phyloP scores from a whole-genome alignment of 2,113 vertebrate species.

The Lamprologus ornatipinnis region DNA sequence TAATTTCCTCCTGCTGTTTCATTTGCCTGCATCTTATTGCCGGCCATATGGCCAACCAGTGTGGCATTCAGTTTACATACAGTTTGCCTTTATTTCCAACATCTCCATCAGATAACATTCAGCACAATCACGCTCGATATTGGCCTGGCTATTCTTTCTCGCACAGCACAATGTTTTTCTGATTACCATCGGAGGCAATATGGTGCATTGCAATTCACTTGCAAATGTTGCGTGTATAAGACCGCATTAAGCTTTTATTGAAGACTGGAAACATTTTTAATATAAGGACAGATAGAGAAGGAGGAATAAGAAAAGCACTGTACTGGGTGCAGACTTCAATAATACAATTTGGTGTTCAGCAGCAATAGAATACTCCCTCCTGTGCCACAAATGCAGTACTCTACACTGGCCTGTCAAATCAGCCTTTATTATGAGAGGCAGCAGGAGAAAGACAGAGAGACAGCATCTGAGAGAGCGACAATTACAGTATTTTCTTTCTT shows the following conservation, averaged over 20 bases:
- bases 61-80: constrained; percentile 53
- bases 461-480: constrained; percentile 31
- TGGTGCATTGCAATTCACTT: constrained; percentile 63
- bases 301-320: constrained; percentile 26
- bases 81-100: constrained; percentile 42
- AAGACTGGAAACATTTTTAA: constrained; percentile 62
- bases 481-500: constrained; percentile 25
- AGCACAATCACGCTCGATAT: constrained; percentile 61
- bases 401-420: constrained; percentile 40
- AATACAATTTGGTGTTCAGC: constrained; percentile 53
- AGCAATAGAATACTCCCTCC: constrained; percentile 44
- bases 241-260: constrained; percentile 63
- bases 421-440: constrained; percentile 52
- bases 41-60: constrained; percentile 52
- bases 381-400: constrained; percentile 27
- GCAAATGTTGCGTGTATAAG: constrained; percentile 64
- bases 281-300: constrained; percentile 44
- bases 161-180: constrained; percentile 51
- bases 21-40: constrained; percentile 53
- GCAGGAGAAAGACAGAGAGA: neutral
- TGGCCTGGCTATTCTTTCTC: constrained; percentile 53
- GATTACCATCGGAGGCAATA: constrained; percentile 66
- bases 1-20: constrained; percentile 66
- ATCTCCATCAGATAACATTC: constrained; percentile 68
- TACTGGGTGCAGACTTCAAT: constrained; percentile 48